Conservation (phyloP, 2,888 invertebrate genomes). For the Campopleginae sp. region DNA sequence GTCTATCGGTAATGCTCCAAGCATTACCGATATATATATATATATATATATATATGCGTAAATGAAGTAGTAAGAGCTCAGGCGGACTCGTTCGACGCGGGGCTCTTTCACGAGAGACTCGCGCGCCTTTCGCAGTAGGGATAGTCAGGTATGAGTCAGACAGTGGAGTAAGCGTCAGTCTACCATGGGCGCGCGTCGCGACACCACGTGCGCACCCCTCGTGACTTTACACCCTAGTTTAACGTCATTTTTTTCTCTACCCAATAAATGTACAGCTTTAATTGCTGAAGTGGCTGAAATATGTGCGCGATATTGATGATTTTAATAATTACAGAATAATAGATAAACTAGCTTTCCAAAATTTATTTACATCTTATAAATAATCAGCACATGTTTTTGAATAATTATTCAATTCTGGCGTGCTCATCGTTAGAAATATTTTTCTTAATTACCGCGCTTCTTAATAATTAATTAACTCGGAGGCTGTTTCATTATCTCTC, state of each 20-base stretch:
- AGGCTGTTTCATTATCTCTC: background rate
- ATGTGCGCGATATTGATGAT: slow-evolving; percentile 24
- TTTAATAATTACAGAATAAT: background rate
- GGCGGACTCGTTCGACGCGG: slow-evolving; percentile 24
- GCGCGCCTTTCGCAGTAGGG: slow-evolving; percentile 76
- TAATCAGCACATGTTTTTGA: background rate
- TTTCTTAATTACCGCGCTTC: background rate
- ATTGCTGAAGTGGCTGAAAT: slow-evolving; percentile 13
- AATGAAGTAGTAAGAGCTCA: slow-evolving; percentile 40
- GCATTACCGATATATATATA: background rate
- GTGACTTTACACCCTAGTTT: slow-evolving; percentile 11
- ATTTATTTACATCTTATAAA: background rate
- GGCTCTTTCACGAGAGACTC: slow-evolving; percentile 54
- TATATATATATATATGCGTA: slow-evolving; percentile 1
- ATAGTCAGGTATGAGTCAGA: slow-evolving; percentile 82
- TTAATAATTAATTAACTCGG: background rate
- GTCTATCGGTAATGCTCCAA: background rate
- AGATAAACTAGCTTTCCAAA: background rate
- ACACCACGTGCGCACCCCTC: slow-evolving; percentile 74
- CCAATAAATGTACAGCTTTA: slow-evolving; percentile 1
- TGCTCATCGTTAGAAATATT: background rate
- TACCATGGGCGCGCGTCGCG: slow-evolving; percentile 81
- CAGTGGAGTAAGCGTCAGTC: slow-evolving; percentile 80
- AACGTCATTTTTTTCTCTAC: background rate
- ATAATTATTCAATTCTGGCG: background rate